Evolutionary conservation across 2,797 vertebrate genomes (phyloP).

Genomic region (Galaxias olidus): DNA sequence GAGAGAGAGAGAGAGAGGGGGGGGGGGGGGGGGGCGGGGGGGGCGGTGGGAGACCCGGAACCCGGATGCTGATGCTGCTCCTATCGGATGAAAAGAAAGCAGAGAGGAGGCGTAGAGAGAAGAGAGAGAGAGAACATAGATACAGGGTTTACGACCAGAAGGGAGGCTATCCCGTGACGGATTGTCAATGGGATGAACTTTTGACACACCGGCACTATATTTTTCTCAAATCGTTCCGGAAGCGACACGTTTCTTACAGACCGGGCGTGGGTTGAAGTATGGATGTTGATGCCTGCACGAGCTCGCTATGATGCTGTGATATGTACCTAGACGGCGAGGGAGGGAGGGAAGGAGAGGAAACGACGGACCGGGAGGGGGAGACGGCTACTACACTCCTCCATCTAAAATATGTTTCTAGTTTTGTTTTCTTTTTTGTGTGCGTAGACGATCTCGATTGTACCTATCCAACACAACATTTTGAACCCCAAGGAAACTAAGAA

Average conservation of each 20-base stretch:
- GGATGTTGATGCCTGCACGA: background rate
- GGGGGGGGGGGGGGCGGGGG: constrained; percentile 37
- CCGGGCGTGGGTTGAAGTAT: background rate
- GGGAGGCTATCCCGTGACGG: constrained; percentile 38
- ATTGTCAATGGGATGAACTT: constrained; percentile 13
- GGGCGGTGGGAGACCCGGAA: constrained; percentile 52
- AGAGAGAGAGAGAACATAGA: constrained; percentile 29
- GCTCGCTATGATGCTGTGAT: constrained; percentile 62
- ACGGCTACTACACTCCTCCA: constrained; percentile 45
- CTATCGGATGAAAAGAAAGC: constrained; percentile 52
- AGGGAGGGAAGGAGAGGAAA: constrained; percentile 41
- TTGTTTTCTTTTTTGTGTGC: no score
- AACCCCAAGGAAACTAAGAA: no score
- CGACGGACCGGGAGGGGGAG: constrained; percentile 31
- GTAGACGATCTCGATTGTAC: no score
- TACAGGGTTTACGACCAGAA: constrained; percentile 37
- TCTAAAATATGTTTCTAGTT: constrained; percentile 59
- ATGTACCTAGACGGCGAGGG: constrained; percentile 52
- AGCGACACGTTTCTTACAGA: background rate
- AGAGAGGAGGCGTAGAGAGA: constrained; percentile 43
- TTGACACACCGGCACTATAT: constrained; percentile 13
- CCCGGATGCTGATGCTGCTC: constrained; percentile 82
- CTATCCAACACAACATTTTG: no score
- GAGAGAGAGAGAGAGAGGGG: constrained; percentile 29
- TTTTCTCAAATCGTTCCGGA: background rate